Evolutionary conservation across 2,888 invertebrate species (phyloP).

Genomic region (Vanessa cardui): DNA sequence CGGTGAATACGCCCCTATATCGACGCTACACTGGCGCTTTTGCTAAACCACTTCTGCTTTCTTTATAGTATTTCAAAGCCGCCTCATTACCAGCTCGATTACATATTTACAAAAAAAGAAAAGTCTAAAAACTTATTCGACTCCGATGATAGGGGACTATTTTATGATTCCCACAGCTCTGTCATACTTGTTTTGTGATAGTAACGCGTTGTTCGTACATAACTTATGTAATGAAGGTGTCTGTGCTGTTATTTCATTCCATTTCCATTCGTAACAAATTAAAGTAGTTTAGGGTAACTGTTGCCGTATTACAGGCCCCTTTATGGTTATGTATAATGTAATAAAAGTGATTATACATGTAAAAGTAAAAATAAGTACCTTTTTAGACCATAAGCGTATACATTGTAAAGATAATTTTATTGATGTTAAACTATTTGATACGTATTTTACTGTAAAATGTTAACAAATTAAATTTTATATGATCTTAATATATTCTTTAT

Average conservation of each 20-base stretch:
- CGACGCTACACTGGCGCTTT: slow-evolving; percentile 62
- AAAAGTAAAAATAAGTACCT: not conserved
- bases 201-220: slow-evolving; percentile 66
- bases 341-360: slow-evolving; percentile 6
- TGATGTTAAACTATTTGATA: no score
- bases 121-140: slow-evolving; percentile 54
- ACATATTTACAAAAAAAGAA: slow-evolving; percentile 65
- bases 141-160: slow-evolving; percentile 76
- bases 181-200: slow-evolving; percentile 72
- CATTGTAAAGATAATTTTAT: not conserved
- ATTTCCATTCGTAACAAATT: slow-evolving; percentile 57
- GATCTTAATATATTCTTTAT: no score
- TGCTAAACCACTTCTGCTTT: slow-evolving; percentile 73
- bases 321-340: slow-evolving; percentile 23
- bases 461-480: no score
- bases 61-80: slow-evolving; percentile 78
- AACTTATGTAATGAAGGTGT: slow-evolving; percentile 65
- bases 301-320: slow-evolving; percentile 48
- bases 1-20: slow-evolving; percentile 81
- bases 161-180: slow-evolving; percentile 65
- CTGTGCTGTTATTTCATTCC: slow-evolving; percentile 59
- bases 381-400: not conserved
- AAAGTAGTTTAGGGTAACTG: slow-evolving; percentile 57
- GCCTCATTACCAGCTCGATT: slow-evolving; percentile 69
- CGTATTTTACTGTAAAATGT: no score